Percentiles rank a stretch among this genome's conserved stretches.
These are phyloP conservation scores for Bubo scandiacus DNA, from an alignment of 2,113 vertebrate genomes.

Conservation along the genomic window DNA sequence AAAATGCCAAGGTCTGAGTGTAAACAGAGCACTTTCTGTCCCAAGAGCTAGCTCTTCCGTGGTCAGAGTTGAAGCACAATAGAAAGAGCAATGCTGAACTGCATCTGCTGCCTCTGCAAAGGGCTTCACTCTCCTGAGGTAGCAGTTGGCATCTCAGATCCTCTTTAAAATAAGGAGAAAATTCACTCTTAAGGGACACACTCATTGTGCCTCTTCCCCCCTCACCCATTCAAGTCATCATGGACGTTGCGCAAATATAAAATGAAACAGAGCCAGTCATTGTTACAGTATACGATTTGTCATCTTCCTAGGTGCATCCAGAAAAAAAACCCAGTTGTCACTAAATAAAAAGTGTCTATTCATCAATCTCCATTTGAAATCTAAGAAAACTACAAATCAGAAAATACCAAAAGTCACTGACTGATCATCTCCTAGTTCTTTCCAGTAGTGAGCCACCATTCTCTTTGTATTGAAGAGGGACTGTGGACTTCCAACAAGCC, in stretches of 20 bases:
- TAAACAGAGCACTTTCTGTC: slow-evolving; percentile 51
- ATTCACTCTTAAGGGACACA: not conserved
- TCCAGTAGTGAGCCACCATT: not conserved
- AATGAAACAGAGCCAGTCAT: fast-evolving
- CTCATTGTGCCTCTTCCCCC: not conserved
- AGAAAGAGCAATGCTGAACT: slow-evolving; percentile 6
- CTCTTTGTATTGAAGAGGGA: not conserved
- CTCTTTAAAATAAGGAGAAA: not conserved
- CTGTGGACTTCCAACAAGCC: not conserved
- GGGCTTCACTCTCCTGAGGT: not conserved
- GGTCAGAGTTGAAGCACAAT: not conserved
- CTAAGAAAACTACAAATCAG: not conserved
- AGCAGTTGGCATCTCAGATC: not conserved
- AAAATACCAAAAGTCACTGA: not conserved
- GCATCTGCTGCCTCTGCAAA: slow-evolving; percentile 14
- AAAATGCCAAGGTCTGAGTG: slow-evolving; percentile 29
- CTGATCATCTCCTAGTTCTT: not conserved
- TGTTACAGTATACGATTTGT: not conserved
- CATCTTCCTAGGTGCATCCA: not conserved
- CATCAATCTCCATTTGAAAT: not conserved
- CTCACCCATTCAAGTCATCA: fast-evolving
- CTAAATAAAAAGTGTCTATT: not conserved
- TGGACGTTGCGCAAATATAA: not conserved
- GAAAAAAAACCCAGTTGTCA: not conserved
- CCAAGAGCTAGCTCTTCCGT: not conserved